Evolutionary conservation across 2,888 invertebrate species (phyloP), one percentile per base, ranked within the genome.

Genomic region (Xanthorhoe designata): DNA sequence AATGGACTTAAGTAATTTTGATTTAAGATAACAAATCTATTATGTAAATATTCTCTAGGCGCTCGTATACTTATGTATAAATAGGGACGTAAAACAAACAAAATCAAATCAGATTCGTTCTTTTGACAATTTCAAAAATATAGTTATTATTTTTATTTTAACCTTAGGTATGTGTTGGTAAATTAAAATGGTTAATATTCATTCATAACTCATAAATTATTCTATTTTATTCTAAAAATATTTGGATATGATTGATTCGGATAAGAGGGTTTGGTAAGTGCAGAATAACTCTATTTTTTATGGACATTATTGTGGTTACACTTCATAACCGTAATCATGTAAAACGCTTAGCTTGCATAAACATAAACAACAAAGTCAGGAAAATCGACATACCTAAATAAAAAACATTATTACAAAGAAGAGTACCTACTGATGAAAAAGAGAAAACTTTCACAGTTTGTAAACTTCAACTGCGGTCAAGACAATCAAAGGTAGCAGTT

Each of bases 401-500:
- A 19, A 49, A 58, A 56, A 49, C n/a, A 57, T 52, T 59, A 63
- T 53, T 50, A 35, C 38, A 5, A 5, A 32, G 6, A 52, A 47
- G 62, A 61, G 13, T 42, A 35, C n/a, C n/a, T 35, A 42, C 38
- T 10, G 38, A 42, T 42, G 38, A 13, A 42, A 42, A 9, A 10
- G 10, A 62, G 60, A 24, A 47, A 63, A 52, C 61, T 61, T 64
- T 17, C 15, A 18, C 53, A 60, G 53, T 63, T 58, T 61, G 54
- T 51, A 51, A 65, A 67, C 64, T 56, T 29, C 55, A 60, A 67
- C 59, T 55, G 42, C 54, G 64, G 64, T 62, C 63, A 65, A 70
- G 64, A 66, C 65, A 70, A 67, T 72, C 70, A 70, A 42, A 68
- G 65, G 63, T 64, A 64, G 64, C 61, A 56, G 32, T 32, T 7